Percentiles rank a stretch among this genome's conserved stretches.
These are phyloP conservation scores for Balanococcus diminutus DNA, from an alignment of 2,888 invertebrate species.

Conservation along the genomic window DNA sequence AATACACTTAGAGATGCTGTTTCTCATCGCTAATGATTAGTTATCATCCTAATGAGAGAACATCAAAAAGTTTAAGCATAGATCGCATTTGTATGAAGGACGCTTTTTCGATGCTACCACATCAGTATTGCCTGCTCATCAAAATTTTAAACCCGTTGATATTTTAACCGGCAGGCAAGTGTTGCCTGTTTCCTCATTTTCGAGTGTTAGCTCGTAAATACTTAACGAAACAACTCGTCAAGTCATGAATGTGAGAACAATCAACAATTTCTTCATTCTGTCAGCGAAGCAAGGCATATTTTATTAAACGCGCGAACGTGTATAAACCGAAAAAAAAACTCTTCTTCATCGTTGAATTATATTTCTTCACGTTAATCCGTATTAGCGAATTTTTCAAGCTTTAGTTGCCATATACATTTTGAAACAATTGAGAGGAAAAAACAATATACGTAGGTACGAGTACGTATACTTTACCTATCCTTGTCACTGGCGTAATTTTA, in stretches of 20 bases:
- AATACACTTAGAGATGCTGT: background rate
- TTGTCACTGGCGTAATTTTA: background rate
- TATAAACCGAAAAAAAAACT: background rate
- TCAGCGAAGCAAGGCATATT: background rate
- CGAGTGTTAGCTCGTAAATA: background rate
- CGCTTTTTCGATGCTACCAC: background rate
- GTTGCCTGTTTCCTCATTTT: background rate
- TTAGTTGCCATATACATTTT: background rate
- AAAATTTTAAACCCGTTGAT: background rate
- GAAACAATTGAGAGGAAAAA: background rate
- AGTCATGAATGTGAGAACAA: background rate
- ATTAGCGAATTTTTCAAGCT: background rate
- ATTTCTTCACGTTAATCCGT: background rate
- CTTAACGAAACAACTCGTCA: background rate
- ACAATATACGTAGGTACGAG: background rate
- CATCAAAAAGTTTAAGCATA: background rate
- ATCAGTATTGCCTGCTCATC: background rate
- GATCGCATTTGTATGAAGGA: background rate
- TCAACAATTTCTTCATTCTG: background rate
- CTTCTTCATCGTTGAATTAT: background rate
- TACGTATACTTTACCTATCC: background rate
- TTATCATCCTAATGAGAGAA: background rate
- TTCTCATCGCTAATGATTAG: background rate
- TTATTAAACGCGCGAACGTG: background rate
- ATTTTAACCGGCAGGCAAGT: background rate